phyloP scores from a whole-genome alignment of 2,888 invertebrate genomes.

The Labia minor region DNA sequence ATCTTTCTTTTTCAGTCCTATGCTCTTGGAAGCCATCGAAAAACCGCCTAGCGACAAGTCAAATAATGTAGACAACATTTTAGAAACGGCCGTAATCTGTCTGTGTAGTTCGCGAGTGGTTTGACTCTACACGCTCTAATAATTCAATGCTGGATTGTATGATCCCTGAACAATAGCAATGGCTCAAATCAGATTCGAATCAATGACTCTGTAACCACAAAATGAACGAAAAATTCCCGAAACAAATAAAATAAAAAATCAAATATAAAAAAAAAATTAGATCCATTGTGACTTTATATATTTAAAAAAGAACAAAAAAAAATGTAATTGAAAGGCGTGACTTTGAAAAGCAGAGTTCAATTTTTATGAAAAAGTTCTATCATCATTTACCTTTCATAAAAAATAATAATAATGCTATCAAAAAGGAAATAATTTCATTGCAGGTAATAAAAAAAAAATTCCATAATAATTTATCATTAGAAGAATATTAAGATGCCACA shows the following conservation, averaged over 20 bases:
- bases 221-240: neutral
- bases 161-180: neutral
- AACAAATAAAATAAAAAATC: too few relatives aligned
- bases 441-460: constrained; percentile 6
- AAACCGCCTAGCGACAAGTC: neutral
- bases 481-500: neutral
- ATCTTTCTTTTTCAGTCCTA: neutral
- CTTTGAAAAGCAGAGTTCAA: neutral
- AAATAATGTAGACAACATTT: neutral
- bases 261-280: neutral
- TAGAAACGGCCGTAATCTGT: neutral
- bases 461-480: neutral
- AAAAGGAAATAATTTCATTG: neutral
- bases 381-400: neutral
- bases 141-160: neutral
- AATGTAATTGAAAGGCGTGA: neutral
- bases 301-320: neutral
- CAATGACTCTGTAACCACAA: constrained; percentile 3
- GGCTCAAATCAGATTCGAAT: neutral
- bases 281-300: neutral
- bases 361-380: too few relatives aligned
- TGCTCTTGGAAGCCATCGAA: neutral
- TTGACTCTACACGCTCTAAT: constrained; percentile 1
- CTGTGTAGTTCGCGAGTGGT: constrained; percentile 5
- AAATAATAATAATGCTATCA: neutral